Percentiles rank a stretch among this genome's conserved stretches.
Evolutionary conservation across 2,888 invertebrate genomes (phyloP).

Genomic region (Crocallis elinguaria): DNA sequence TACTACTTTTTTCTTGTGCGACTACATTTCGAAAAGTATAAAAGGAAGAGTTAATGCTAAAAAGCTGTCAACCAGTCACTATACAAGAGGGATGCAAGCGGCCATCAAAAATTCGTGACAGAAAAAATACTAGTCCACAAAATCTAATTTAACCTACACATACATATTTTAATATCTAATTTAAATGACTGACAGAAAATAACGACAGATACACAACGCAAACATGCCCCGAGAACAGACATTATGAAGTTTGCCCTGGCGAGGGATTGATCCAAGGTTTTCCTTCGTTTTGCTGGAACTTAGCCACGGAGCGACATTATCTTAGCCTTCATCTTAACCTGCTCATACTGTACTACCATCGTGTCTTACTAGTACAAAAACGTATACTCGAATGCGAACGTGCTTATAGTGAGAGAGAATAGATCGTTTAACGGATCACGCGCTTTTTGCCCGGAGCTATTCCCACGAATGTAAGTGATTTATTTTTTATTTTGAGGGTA

Average conservation of each 20-base stretch:
- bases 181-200: too few species aligned
- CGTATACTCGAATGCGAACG: conserved; percentile 20
- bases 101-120: too few species aligned
- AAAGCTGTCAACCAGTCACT: not conserved
- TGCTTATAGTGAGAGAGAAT: conserved; percentile 22
- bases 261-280: too few species aligned
- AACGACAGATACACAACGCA: too few species aligned
- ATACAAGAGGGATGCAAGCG: too few species aligned
- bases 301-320: not conserved
- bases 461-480: conserved; percentile 37
- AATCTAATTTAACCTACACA: too few species aligned
- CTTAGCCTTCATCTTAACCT: conserved; percentile 3
- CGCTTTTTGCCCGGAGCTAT: conserved; percentile 29
- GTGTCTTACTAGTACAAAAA: conserved; percentile 23
- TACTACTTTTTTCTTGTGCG: not conserved
- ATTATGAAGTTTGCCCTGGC: too few species aligned
- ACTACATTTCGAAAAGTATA: too few species aligned
- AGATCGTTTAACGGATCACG: conserved; percentile 38
- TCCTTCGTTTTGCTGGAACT: too few species aligned
- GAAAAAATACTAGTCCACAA: too few species aligned
- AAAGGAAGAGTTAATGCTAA: not conserved
- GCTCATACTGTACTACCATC: conserved; percentile 8
- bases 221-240: too few species aligned
- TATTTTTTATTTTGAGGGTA: conserved; percentile 19
- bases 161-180: too few species aligned